Evolutionary conservation across 2,113 vertebrate species (phyloP), one percentile per base, ranked within the genome.

Genomic region (Trogon surrucura): DNA sequence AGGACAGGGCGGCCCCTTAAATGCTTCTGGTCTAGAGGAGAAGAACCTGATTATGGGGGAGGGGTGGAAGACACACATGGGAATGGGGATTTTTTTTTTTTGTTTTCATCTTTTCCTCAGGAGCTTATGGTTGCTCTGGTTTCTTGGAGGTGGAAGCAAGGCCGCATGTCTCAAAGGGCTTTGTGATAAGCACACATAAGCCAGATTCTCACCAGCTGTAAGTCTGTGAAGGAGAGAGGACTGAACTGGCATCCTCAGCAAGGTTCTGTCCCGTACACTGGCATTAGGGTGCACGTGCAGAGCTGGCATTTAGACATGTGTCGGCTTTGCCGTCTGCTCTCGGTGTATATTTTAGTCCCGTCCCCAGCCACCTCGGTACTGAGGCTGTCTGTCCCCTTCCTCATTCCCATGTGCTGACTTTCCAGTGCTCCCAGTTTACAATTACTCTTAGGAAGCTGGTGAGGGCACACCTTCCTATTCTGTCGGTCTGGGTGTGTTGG

Each of bases 331-430:
- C 53, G 41, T 75, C 65, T 81, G 41, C n/a, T 93, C 60, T 88
- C 17, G 22, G 13, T 50, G 16, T 79, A 45, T 91, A 26, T 67
- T 71, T 81, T 66, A 65, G 67, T 74, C 38, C 64, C 20, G 21
- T 90, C 26, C 57, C 26, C 61, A 70, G 56, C 67, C 78, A 83
- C 56, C 53, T 87, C 73, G 57, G 60, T 56, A 34, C 51, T 61
- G 77, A 82, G 36, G 41, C 77, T 72, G 3, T 4, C 45, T 6
- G 2, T 41, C 45, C 32, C 50, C 50, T 94, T 88, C 87, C 89
- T 89, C 74, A 34, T 96, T 96, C 85, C 71, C 73, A 9, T 45
- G 69, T 7, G 45, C 89, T 97, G 93, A 91, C 89, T 80, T 69
- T 41, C 60, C 93, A 85, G 90, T 80, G 56, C 80, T 96, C 93